Percentiles rank a stretch among this genome's conserved stretches.
phyloP scores from a whole-genome alignment of 2,113 vertebrate species.

The Elephas maximus region DNA sequence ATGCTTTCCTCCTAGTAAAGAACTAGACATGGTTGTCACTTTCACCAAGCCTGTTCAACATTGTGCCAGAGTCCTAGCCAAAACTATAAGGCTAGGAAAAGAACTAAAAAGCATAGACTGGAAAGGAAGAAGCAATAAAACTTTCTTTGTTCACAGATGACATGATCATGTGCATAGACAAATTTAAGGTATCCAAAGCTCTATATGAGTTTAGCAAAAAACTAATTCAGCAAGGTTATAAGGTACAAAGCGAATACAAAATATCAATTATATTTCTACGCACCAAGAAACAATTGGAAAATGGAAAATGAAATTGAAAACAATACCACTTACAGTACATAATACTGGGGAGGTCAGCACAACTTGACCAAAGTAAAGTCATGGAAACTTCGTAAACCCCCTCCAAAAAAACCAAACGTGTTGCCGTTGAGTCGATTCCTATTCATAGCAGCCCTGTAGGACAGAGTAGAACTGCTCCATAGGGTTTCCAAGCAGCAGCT shows the following conservation, averaged over 20 bases:
- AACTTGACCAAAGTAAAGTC: too few relatives aligned
- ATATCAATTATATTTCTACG: background rate
- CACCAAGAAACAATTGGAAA: background rate
- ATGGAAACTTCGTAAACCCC: too few relatives aligned
- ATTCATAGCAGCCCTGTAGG: too few relatives aligned
- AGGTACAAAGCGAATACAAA: background rate
- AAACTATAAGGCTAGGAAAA: background rate
- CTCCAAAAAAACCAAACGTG: too few relatives aligned
- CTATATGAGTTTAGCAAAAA: background rate
- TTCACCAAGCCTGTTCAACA: background rate
- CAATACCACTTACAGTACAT: background rate
- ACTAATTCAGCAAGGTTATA: background rate
- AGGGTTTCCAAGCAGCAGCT: too few relatives aligned
- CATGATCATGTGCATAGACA: background rate
- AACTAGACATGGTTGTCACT: background rate
- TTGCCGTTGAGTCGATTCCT: too few relatives aligned
- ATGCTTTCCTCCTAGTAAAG: background rate
- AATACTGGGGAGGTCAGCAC: too few relatives aligned
- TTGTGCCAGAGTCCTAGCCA: background rate
- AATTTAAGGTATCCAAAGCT: background rate
- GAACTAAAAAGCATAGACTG: background rate
- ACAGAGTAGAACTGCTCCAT: too few relatives aligned
- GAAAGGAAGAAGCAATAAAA: background rate
- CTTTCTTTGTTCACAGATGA: background rate
- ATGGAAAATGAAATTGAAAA: slow-evolving; percentile 4